Evolutionary conservation across 1,140 invertebrate genomes (phyloP).

Genomic region (Druon quercuslanigerum): DNA sequence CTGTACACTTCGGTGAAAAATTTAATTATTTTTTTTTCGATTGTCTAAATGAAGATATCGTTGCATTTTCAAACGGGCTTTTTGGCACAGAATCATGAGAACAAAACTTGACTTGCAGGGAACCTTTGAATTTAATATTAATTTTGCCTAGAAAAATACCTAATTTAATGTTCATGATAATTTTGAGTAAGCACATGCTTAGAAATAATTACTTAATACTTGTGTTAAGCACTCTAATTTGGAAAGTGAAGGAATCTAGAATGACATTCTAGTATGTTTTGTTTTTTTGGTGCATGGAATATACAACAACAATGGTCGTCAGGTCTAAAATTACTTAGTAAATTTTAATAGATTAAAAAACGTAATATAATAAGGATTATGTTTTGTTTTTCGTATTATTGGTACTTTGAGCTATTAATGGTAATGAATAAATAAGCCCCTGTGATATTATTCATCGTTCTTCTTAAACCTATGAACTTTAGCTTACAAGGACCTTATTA

Average conservation of each 20-base stretch:
- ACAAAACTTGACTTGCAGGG: constrained; percentile 11
- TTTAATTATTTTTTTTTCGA: background rate
- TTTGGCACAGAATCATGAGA: constrained; percentile 11
- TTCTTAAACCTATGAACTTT: constrained; percentile 48
- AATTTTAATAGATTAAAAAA: constrained; percentile 27
- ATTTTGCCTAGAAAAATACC: background rate
- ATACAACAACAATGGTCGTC: constrained; percentile 24
- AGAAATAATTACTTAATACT: background rate
- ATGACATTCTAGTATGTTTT: background rate
- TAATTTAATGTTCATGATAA: constrained; percentile 8
- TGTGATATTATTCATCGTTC: constrained; percentile 50
- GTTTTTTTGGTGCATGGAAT: constrained; percentile 10
- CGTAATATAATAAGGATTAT: constrained; percentile 18
- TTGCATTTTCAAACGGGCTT: constrained; percentile 4
- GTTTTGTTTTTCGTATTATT: constrained; percentile 31
- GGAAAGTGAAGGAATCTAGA: background rate
- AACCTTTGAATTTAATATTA: background rate
- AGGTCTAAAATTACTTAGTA: constrained; percentile 19
- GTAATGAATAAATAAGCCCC: constrained; percentile 60
- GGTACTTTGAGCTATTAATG: constrained; percentile 43
- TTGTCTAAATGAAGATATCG: background rate
- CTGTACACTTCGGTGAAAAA: background rate
- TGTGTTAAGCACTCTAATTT: background rate
- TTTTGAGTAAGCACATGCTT: constrained; percentile 14
- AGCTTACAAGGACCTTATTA: constrained; percentile 55